These are phyloP conservation scores for Allacma fusca DNA, from an alignment of 2,888 invertebrate genomes.

Conservation along the genomic window DNA sequence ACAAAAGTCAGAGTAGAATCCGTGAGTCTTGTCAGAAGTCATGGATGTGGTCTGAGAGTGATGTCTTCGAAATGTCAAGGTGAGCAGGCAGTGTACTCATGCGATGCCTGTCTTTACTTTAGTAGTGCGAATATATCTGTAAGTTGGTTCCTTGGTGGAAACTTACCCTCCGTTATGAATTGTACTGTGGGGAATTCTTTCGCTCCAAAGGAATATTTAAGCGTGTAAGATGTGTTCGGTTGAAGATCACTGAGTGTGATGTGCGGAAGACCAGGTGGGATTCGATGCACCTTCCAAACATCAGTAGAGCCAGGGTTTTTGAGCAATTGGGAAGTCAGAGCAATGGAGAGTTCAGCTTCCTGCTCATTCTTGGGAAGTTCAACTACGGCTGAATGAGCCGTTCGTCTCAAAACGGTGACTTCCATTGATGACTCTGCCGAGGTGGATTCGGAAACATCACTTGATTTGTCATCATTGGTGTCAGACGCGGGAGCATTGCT, in stretches of 20 bases:
- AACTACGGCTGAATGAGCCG: conserved; percentile 57
- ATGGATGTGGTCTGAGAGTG: no score
- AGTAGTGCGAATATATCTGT: background rate
- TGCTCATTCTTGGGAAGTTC: conserved; percentile 55
- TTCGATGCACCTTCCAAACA: conserved; percentile 58
- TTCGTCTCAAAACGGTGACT: conserved; percentile 55
- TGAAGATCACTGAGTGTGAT: conserved; percentile 57
- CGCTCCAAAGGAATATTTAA: conserved; percentile 56
- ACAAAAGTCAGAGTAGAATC: no score
- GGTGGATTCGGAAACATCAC: background rate
- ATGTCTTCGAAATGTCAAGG: background rate
- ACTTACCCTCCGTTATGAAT: conserved; percentile 55
- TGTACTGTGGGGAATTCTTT: conserved; percentile 54
- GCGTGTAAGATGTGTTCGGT: conserved; percentile 58
- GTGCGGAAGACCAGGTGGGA: conserved; percentile 56
- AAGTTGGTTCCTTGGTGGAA: no score
- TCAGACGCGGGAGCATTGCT: background rate
- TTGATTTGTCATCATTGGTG: background rate
- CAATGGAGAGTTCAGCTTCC: conserved; percentile 59
- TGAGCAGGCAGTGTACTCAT: conserved; percentile 4
- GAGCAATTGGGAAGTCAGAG: conserved; percentile 52
- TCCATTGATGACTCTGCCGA: conserved; percentile 19
- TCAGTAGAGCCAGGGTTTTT: conserved; percentile 46
- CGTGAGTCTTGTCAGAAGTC: no score
- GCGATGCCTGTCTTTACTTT: background rate